A percentile compares a stretch with the other conserved stretches of the same genome.
phyloP scores from a whole-genome alignment of 2,797 vertebrate genomes.

The Anguilla megastoma region DNA sequence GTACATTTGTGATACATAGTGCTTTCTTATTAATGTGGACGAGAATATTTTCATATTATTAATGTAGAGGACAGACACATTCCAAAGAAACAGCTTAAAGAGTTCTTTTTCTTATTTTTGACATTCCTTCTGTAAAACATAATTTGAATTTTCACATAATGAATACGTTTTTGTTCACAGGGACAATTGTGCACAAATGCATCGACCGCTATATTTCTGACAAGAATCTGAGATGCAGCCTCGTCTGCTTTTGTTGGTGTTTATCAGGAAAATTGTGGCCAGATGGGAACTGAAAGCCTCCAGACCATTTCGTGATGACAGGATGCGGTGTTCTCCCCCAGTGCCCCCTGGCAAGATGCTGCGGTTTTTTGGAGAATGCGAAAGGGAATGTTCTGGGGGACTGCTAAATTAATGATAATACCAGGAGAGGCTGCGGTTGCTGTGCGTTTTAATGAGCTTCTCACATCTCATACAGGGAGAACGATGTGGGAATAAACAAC shows the following conservation, averaged over 20 bases:
- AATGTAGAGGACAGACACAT: not conserved
- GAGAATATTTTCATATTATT: not conserved
- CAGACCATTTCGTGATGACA: constrained; percentile 6
- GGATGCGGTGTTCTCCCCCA: not conserved
- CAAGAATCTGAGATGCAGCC: not conserved
- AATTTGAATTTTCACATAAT: not conserved
- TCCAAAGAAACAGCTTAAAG: not conserved
- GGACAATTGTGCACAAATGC: not conserved
- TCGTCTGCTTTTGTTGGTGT: not conserved
- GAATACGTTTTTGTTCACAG: not conserved
- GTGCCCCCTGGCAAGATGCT: not conserved
- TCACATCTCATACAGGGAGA: constrained; percentile 4
- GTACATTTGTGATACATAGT: not conserved
- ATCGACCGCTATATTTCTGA: not conserved
- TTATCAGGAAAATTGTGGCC: not conserved
- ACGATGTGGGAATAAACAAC: constrained; percentile 1
- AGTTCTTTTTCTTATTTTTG: not conserved
- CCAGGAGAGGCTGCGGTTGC: not conserved
- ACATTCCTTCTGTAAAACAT: not conserved
- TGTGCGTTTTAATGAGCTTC: not conserved
- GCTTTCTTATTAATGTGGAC: not conserved
- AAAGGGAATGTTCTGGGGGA: not conserved
- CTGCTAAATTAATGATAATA: constrained; percentile 29
- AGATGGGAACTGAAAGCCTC: not conserved
- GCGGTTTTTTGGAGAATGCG: not conserved